Evolutionary conservation across 2,888 invertebrate genomes (phyloP), one percentile per base, ranked within the genome.

Genomic region (Pterostichus niger): DNA sequence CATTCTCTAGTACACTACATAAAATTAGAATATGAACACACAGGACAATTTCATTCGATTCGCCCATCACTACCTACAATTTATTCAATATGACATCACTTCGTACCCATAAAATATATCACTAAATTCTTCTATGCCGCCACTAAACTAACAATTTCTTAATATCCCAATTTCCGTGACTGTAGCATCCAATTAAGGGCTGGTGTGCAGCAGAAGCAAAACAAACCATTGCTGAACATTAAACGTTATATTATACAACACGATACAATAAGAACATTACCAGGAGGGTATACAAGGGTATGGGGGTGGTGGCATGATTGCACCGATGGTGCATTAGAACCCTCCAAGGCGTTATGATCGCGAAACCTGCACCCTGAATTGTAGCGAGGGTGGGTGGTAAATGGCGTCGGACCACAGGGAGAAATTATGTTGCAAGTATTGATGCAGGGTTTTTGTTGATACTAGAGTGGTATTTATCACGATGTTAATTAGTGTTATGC

Each of bases 91-190:
- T 49, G 11, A 17, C 17, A 6, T 56, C 0, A 11, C 17, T 0
- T 56, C 56, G 2, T 17, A 11, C 15, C 6, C 56, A 9, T 24
- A 24, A 24, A 56, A 2, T 17, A 56, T 15, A 1, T 6, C 9
- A 10, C 17, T 17, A 56, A 56, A 11, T 56, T 17, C 56, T 15
- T 1, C 49, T n/a, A 11, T 44, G 6, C n/a, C 56, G 1, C 49
- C 49, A 49, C 49, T 56, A 56, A 56, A 17, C 56, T 56, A 6
- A 4, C 56, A 56, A 15, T 56, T 56, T 56, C 56, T 56, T 17
- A 56, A 56, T 56, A 56, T 56, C 56, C 56, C 56, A 56, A 56
- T 56, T 56, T 56, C 56, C 56, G 7, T 56, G 9, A 17, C 13
- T 56, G 56, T 56, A 56, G 56, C 56, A 56, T 56, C 56, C 56